Conservation (phyloP, 2,113 vertebrate genomes). For the Lagopus muta region DNA sequence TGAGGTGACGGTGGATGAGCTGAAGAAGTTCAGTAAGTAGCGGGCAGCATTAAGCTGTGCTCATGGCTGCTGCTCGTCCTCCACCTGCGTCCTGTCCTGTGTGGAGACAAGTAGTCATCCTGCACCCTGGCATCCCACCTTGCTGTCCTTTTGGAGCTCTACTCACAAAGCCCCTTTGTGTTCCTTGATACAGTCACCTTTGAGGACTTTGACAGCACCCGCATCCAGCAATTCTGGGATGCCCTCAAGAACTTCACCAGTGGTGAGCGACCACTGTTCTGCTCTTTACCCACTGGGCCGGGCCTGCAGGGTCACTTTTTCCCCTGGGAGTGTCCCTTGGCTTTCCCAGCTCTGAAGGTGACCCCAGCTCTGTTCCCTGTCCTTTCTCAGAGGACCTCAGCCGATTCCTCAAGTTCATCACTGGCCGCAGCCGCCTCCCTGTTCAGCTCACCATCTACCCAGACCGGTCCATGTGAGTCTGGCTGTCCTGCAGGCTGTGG, state of each 20-base stretch:
- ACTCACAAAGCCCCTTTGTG: neutral
- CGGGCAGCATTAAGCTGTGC: neutral
- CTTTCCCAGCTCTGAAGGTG: neutral
- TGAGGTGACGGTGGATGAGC: constrained; percentile 88
- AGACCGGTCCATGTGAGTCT: constrained; percentile 84
- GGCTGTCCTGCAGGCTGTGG: rapidly evolving
- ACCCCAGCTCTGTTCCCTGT: neutral
- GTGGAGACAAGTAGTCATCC: rapidly evolving
- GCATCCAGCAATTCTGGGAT: constrained; percentile 90
- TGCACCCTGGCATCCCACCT: neutral
- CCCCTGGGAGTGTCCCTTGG: neutral
- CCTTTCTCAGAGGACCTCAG: constrained; percentile 91
- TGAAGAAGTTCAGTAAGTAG: constrained; percentile 84
- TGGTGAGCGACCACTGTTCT: constrained; percentile 71
- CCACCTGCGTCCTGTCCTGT: rapidly evolving
- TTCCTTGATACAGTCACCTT: constrained; percentile 81
- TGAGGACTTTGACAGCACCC: constrained; percentile 85
- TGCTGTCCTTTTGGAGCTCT: neutral
- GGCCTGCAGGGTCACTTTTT: neutral
- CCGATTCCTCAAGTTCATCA: constrained; percentile 94
- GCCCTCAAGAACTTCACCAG: constrained; percentile 95
- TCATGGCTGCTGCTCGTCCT: neutral
- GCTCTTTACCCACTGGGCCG: neutral
- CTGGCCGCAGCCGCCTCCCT: constrained; percentile 94
- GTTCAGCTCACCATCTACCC: constrained; percentile 91